Conservation (phyloP, 1,140 invertebrate genomes). For the Drosophila burlai region DNA sequence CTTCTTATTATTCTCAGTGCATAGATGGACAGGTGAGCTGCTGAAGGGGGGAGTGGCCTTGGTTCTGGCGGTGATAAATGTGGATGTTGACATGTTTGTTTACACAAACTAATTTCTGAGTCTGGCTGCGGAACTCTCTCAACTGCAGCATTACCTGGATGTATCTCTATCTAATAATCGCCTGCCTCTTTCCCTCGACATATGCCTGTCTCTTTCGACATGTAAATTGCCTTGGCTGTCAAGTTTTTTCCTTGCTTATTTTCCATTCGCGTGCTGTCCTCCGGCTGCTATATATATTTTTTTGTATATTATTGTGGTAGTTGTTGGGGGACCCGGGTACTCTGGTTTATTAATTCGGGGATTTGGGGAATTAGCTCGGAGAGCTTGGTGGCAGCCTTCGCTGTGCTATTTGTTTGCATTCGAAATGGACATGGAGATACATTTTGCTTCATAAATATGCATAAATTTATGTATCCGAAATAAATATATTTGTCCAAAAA, state of each 20-base stretch:
- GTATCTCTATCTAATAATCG: constrained; percentile 57
- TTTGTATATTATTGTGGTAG: constrained; percentile 15
- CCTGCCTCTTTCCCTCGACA: not conserved
- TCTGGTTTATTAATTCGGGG: constrained; percentile 82
- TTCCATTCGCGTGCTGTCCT: constrained; percentile 60
- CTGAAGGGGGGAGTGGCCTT: constrained; percentile 27
- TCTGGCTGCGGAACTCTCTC: constrained; percentile 30
- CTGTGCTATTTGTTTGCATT: constrained; percentile 77
- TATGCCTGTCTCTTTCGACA: constrained; percentile 52
- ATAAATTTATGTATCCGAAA: constrained; percentile 70
- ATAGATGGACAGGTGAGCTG: constrained; percentile 34
- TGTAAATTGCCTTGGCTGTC: constrained; percentile 48
- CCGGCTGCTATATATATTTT: constrained; percentile 11
- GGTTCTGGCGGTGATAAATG: constrained; percentile 35
- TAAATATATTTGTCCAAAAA: constrained; percentile 62
- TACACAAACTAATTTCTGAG: constrained; percentile 73
- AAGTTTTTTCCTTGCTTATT: constrained; percentile 51
- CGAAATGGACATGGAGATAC: constrained; percentile 74
- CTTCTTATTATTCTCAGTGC: constrained; percentile 10
- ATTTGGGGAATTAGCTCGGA: constrained; percentile 80
- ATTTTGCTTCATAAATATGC: constrained; percentile 78
- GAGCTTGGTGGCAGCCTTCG: constrained; percentile 44
- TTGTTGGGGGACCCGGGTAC: constrained; percentile 49
- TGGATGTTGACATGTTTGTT: constrained; percentile 77
- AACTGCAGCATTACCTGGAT: constrained; percentile 23